Evolutionary conservation across 2,797 vertebrate genomes (phyloP).

Genomic region (Semotilus atromaculatus): DNA sequence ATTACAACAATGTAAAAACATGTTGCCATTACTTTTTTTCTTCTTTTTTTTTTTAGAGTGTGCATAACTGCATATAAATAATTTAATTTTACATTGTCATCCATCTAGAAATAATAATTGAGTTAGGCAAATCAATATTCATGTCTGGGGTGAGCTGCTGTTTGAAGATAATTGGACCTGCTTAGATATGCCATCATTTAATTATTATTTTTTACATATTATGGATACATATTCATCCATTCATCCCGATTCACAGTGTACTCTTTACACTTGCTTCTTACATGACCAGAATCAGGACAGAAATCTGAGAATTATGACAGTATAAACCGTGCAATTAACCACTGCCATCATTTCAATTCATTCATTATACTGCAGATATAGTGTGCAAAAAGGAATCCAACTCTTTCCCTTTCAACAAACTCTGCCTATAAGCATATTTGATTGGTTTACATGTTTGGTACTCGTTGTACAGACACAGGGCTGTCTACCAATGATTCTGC

Average conservation of each 20-base stretch:
- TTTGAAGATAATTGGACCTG: neutral
- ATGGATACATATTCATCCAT: neutral
- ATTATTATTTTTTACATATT: neutral
- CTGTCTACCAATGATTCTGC: slow-evolving; percentile 31
- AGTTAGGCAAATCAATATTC: neutral
- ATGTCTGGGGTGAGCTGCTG: too few relatives aligned
- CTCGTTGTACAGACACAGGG: neutral
- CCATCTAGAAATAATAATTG: neutral
- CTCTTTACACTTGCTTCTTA: neutral
- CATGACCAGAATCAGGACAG: neutral
- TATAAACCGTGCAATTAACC: neutral
- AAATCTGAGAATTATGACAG: neutral
- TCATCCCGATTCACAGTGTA: neutral
- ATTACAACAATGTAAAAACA: neutral
- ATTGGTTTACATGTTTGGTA: neutral
- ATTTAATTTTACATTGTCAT: neutral
- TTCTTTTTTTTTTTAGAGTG: too few relatives aligned
- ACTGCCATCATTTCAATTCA: neutral
- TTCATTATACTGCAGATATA: neutral
- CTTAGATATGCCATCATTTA: neutral
- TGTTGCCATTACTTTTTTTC: neutral
- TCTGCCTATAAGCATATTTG: neutral
- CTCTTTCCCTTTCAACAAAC: neutral
- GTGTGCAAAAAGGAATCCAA: neutral
- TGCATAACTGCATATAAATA: neutral